These are phyloP conservation scores for Gambusia yucatana DNA, from an alignment of 2,797 vertebrate species.

Conservation along the genomic window DNA sequence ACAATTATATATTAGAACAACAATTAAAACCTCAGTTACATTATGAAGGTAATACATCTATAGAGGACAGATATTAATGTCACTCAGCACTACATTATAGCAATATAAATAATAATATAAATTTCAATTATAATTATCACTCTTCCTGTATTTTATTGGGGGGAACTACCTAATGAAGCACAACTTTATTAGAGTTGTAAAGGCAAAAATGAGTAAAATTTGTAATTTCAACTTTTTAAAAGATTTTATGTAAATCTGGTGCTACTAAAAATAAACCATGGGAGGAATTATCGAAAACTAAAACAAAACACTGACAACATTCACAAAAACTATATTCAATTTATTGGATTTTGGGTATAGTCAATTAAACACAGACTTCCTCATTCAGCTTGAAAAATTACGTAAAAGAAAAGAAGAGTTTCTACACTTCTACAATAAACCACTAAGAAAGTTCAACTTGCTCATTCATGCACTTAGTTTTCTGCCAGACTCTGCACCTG, in stretches of 20 bases:
- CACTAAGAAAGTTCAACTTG: conserved; percentile 28
- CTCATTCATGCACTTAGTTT: conserved; percentile 61
- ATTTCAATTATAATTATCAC: not conserved
- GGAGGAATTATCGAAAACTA: not conserved
- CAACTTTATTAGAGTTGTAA: not conserved
- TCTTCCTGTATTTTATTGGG: conserved; percentile 4
- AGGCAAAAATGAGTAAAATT: conserved; percentile 4
- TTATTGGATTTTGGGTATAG: not conserved
- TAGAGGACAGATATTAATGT: conserved; percentile 13
- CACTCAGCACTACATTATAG: not conserved
- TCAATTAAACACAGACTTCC: not conserved
- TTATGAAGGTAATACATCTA: not conserved
- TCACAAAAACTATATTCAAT: not conserved
- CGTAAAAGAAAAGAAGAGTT: conserved; percentile 11
- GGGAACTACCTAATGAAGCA: not conserved
- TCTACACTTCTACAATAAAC: not conserved
- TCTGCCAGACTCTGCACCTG: conserved; percentile 59
- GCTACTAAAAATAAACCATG: not conserved
- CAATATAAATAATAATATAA: too few species aligned
- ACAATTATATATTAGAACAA: conserved; percentile 4
- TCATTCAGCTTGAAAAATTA: not conserved
- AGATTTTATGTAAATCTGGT: not conserved
- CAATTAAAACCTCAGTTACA: conserved; percentile 6
- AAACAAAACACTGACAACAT: not conserved
- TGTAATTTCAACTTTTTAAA: conserved; percentile 18